Base-by-base conservation (phyloP, 1,140 invertebrate species). In the Druon quercuslanigerum region DNA sequence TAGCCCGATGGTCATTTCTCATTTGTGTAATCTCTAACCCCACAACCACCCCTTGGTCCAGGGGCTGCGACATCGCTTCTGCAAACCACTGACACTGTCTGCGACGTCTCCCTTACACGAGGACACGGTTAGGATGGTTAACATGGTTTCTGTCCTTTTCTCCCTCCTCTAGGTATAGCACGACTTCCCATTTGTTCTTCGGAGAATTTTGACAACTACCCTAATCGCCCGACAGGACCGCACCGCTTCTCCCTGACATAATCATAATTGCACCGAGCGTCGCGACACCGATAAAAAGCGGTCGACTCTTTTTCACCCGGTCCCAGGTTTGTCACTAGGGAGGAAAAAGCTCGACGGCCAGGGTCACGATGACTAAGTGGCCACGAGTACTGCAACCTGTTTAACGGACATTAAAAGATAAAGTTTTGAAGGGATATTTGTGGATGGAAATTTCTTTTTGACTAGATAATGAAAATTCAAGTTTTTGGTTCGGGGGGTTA, bases 21-120 rank as follows among this genome's bases (percentile, higher is more conserved):
- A 91, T 91, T 90, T 90, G 89, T 85, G 87, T 91, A 91, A 91
- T 90, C 90, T 90, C 86, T 79, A 79, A 75, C 82, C 80, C 75
- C 74, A 51, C 74, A 74, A n/a, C 72, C 16, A 12, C 66, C 57
- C 60, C 54, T 51, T 50, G 7, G 52, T 51, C 19, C 56, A 20
- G 19, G 1, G 19, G 25, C 19, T 25, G 19, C 13, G 13, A 66
- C 60, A 40, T n/a, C 46, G 51, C 19, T 66, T 33, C 25, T 66
- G 60, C 60, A 66, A 66, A 40, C 25, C 60, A n/a, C 25, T 16
- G 60, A 60, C 57, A 60, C 57, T 71, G 66, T n/a, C 75, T 52
- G n/a, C 8, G 46, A 25, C 11, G 57, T 51, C 60, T 50, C 40
- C 20, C 76, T 72, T 74, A 51, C 40, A 25, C 50, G 14, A 72